phyloP scores from a whole-genome alignment of 2,113 vertebrate species.

The Rana temporaria region DNA sequence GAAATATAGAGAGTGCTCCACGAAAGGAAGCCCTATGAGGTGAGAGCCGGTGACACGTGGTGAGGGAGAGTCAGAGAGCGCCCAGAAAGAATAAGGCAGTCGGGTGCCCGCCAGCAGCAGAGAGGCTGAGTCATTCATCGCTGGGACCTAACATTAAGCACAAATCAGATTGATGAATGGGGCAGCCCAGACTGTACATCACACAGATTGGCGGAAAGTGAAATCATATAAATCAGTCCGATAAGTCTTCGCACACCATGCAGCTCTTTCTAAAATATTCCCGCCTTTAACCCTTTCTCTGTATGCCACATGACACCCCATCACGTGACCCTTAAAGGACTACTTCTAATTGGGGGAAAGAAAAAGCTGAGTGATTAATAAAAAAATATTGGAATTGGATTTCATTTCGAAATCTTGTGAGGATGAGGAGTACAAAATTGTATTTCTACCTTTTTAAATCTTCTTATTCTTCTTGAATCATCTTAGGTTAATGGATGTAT shows the following conservation, averaged over 20 bases:
- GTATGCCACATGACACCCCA: background rate
- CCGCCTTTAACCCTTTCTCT: conserved; percentile 9
- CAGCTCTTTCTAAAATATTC: background rate
- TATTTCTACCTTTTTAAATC: too few relatives aligned
- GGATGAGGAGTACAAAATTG: too few relatives aligned
- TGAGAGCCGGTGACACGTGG: background rate
- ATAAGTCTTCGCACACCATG: conserved; percentile 23
- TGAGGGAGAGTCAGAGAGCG: conserved; percentile 2
- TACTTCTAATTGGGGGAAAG: too few relatives aligned
- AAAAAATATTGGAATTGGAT: too few relatives aligned
- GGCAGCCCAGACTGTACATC: conserved; percentile 34
- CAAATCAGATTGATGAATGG: conserved; percentile 52
- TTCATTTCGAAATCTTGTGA: too few relatives aligned
- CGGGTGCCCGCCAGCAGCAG: background rate
- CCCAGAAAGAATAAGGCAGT: conserved; percentile 12
- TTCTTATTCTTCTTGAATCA: too few relatives aligned
- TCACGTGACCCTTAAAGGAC: too few relatives aligned
- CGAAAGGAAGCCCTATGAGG: background rate
- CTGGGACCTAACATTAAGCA: conserved; percentile 51
- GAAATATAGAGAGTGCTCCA: background rate
- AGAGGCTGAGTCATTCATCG: conserved; percentile 46
- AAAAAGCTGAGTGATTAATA: too few relatives aligned
- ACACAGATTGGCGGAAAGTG: conserved; percentile 55
- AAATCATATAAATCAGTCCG: conserved; percentile 54
- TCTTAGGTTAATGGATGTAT: too few relatives aligned